Base-by-base conservation (phyloP, 2,888 invertebrate genomes). In the Acleris emargana region DNA sequence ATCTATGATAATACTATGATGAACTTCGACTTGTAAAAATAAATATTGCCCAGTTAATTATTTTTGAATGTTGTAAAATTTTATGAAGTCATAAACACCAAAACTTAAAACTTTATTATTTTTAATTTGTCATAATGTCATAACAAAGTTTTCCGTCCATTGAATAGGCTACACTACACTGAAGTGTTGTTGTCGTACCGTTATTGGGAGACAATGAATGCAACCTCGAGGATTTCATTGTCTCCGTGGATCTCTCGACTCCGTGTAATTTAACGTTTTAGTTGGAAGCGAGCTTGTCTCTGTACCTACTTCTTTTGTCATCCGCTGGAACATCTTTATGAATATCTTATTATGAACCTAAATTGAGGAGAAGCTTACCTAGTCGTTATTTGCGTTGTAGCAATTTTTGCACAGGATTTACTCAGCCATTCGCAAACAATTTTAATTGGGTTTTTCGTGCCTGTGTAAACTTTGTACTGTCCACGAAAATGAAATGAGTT, bases 301-400 rank as follows among this genome's bases (percentile, higher is more conserved):
- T 51, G 51, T 51, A 45, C 51, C 45, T 59, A 54, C 74, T 80
- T 84, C 84, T 84, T 84, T 88, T 83, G 84, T 86, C 81, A 75
- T 83, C 73, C 77, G 63, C 68, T 73, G 79, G 78, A 84, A 88
- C 83, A 83, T 89, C 86, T 89, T 87, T 87, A 88, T 89, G 84
- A 90, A 89, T 89, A 88, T 87, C 86, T 89, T 89, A 90, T 89
- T 86, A 89, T 80, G 80, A 81, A 81, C 79, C 85, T 83, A 86
- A 90, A 90, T 88, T 89, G 82, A 84, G 86, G 77, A 86, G 84
- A 76, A 86, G 86, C 85, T 89, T 87, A 86, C 84, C 86, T 84
- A 84, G 83, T 85, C 80, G 77, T 84, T 89, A 86, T 90, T 90
- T 89, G 84, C 85, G 78, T 81, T 82, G 79, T 79, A 79, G 79